Evolutionary conservation across 2,888 invertebrate genomes (phyloP).

Genomic region (Tipula confusa): DNA sequence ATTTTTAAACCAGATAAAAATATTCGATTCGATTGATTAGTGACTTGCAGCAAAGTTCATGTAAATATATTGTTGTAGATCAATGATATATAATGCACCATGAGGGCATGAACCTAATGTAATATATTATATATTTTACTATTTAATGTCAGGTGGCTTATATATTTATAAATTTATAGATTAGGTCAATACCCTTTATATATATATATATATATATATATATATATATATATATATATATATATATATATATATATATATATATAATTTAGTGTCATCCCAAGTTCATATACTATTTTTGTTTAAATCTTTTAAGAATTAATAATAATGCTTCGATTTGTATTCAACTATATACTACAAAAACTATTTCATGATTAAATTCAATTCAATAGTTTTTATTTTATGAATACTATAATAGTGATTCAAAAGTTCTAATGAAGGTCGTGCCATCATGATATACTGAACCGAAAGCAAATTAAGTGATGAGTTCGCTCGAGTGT

Average conservation of each 20-base stretch:
- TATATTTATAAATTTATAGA: neutral
- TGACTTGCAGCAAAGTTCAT: neutral
- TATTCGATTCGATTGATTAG: neutral
- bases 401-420: neutral
- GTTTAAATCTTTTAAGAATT: neutral
- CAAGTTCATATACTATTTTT: neutral
- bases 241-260: too few species aligned
- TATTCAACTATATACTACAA: neutral
- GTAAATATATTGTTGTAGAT: neutral
- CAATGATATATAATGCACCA: neutral
- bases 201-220: too few species aligned
- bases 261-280: neutral
- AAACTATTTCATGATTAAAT: neutral
- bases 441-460: conserved; percentile 4
- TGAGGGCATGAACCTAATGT: neutral
- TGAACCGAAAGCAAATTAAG: neutral
- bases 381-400: neutral
- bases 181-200: neutral
- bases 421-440: conserved; percentile 9
- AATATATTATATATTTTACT: neutral
- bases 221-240: too few species aligned
- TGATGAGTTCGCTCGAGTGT: neutral
- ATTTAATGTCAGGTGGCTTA: neutral
- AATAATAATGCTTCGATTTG: neutral
- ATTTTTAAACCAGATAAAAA: neutral